phyloP scores from a whole-genome alignment of 1,140 invertebrate species.

The Diorhabda carinulata region DNA sequence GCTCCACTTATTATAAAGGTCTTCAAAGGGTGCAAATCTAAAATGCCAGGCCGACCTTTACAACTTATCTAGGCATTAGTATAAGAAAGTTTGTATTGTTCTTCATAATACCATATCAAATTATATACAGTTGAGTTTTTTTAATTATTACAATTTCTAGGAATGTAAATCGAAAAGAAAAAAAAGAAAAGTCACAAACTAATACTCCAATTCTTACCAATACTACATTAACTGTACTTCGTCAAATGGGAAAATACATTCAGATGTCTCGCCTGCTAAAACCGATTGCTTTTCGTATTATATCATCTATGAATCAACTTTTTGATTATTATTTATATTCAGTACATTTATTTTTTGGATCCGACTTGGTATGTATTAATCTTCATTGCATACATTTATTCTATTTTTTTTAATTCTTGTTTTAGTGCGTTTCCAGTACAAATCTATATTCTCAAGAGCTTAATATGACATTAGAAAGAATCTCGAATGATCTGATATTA shows the following conservation, averaged over 20 bases:
- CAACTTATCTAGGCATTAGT: no score
- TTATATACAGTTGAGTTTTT: no score
- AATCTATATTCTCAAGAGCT: slow-evolving; percentile 66
- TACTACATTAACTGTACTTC: slow-evolving; percentile 86
- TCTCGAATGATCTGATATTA: slow-evolving; percentile 58
- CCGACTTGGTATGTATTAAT: slow-evolving; percentile 59
- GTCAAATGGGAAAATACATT: slow-evolving; percentile 88
- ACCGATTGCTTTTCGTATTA: slow-evolving; percentile 88
- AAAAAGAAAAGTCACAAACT: slow-evolving; percentile 50
- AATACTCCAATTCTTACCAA: slow-evolving; percentile 62
- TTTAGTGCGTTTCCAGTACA: slow-evolving; percentile 49
- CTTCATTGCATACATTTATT: no score
- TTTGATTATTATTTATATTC: slow-evolving; percentile 94
- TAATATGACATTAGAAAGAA: slow-evolving; percentile 69
- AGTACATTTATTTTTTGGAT: slow-evolving; percentile 85
- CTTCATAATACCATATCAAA: no score
- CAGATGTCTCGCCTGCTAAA: slow-evolving; percentile 90
- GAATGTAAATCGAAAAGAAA: not conserved
- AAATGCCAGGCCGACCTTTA: no score
- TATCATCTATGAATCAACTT: slow-evolving; percentile 86
- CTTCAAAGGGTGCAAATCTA: no score
- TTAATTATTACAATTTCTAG: not conserved
- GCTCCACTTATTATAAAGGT: no score
- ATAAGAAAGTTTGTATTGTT: no score
- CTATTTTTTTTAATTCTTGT: slow-evolving; percentile 10